Evolutionary conservation across 2,797 vertebrate species (phyloP), one percentile per base, ranked within the genome.

Genomic region (Pangasius sanitwongsei): DNA sequence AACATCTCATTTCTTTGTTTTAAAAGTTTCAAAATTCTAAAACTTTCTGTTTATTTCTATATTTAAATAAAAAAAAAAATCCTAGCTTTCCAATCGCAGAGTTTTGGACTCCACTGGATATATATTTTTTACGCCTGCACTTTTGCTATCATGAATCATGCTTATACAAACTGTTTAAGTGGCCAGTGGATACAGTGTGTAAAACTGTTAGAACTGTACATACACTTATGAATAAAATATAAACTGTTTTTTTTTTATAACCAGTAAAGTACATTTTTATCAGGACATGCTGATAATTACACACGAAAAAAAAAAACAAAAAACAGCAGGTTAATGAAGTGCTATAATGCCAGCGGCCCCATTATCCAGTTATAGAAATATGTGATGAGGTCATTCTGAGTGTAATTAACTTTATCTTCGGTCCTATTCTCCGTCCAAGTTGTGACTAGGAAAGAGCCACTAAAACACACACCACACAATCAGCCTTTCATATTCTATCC

Each of bases 401-500:
- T 12, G 15, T 78, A 34, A 18, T 57, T 37, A 59, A 57, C 78
- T 81, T 81, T 53, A 31, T 55, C 13, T 31, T 8, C 74, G 15
- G 44, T 50, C n/a, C 0, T 50, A n/a, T 77, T 77, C 44, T n/a
- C 44, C 67, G 16, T 72, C 37, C 70, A 72, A 20, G 6, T 16
- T 25, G 70, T 41, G 8, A 44, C 16, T 4, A 8, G 28, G 12
- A 77, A 50, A 28, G 44, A 77, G 74, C 41, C 74, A 77, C 28
- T 34, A 59, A 34, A 31, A 23, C 53, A 57, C 75, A 9, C 75
- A 53, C 28, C 74, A 50, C 12, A 5, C 48, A 53, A 78, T 53
- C 75, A n/a, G 6, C 1, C 48, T 78, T 78, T 53, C 75, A 86
- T 89, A 82, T 90, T 88, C 77, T 53, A 83, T 61, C 57, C 78